These are phyloP conservation scores for Taurulus bubalis DNA, from an alignment of 2,113 vertebrate species.

Conservation along the genomic window DNA sequence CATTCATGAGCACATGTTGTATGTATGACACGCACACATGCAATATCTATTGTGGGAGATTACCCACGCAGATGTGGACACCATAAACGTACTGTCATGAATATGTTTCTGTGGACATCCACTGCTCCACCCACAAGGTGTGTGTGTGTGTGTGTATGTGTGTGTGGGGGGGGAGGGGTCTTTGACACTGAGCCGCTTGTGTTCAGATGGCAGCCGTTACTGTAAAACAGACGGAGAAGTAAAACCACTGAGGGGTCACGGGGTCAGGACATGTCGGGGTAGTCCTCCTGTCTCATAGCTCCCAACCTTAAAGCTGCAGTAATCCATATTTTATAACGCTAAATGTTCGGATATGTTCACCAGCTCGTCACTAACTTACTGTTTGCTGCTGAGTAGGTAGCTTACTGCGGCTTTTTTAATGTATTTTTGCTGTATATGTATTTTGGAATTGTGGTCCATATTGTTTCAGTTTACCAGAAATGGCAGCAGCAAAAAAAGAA, in stretches of 20 bases:
- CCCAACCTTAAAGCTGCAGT: not conserved
- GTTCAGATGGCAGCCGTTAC: constrained; percentile 22
- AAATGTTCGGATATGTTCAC: not conserved
- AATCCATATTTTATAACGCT: not conserved
- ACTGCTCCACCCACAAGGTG: constrained; percentile 47
- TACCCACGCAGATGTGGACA: constrained; percentile 55
- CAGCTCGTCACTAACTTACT: not conserved
- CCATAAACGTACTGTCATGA: constrained; percentile 57
- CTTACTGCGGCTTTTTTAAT: too few species aligned
- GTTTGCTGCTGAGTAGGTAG: not conserved
- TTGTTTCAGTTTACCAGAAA: too few species aligned
- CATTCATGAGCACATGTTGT: constrained; percentile 38
- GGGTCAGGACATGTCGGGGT: constrained; percentile 30
- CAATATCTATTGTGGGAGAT: constrained; percentile 33
- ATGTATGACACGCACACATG: too few species aligned
- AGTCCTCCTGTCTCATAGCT: not conserved
- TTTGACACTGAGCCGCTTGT: constrained; percentile 10
- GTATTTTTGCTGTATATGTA: too few species aligned
- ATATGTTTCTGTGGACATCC: constrained; percentile 61
- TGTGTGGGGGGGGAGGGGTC: not conserved
- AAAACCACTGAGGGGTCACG: constrained; percentile 49
- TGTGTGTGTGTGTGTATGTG: constrained; percentile 2
- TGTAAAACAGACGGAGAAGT: constrained; percentile 23
- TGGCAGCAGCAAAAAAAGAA: too few species aligned
- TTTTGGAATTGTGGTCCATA: too few species aligned